A percentile compares a stretch with the other conserved stretches of the same genome.
Evolutionary conservation across 2,888 invertebrate genomes (phyloP).

Genomic region (Pachliopta kotzebuea): DNA sequence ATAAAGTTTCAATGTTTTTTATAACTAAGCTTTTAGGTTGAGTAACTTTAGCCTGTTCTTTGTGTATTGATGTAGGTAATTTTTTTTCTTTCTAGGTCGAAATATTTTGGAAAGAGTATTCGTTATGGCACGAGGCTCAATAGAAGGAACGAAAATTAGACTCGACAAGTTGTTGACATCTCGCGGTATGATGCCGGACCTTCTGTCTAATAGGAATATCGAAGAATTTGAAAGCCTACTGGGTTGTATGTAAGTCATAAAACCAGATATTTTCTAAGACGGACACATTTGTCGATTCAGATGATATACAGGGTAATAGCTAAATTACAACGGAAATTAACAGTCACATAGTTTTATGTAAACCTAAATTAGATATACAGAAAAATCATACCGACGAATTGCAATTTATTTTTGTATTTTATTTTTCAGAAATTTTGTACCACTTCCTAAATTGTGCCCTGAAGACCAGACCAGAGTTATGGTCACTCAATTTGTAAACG

Average conservation of each 20-base stretch:
- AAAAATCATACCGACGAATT: background rate
- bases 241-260: constrained; percentile 4
- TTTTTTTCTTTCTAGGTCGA: constrained; percentile 40
- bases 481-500: constrained; percentile 59
- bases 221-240: background rate
- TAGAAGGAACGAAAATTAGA: constrained; percentile 60
- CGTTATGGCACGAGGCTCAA: constrained; percentile 55
- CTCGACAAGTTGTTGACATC: constrained; percentile 58
- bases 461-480: constrained; percentile 61
- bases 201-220: constrained; percentile 33
- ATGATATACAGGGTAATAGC: too few relatives aligned
- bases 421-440: constrained; percentile 59
- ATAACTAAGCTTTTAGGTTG: background rate
- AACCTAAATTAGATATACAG: too few relatives aligned
- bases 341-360: too few relatives aligned
- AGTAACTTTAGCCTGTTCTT: background rate
- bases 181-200: constrained; percentile 62
- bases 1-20: too few relatives aligned
- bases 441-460: constrained; percentile 65
- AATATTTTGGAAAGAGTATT: constrained; percentile 53
- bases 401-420: constrained; percentile 22
- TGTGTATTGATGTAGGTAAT: background rate
- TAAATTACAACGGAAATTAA: too few relatives aligned
- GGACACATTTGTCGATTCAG: too few relatives aligned
- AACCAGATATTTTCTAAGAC: constrained; percentile 7